Evolutionary conservation across 2,113 vertebrate genomes (phyloP).

Genomic region (Etia nguti): DNA sequence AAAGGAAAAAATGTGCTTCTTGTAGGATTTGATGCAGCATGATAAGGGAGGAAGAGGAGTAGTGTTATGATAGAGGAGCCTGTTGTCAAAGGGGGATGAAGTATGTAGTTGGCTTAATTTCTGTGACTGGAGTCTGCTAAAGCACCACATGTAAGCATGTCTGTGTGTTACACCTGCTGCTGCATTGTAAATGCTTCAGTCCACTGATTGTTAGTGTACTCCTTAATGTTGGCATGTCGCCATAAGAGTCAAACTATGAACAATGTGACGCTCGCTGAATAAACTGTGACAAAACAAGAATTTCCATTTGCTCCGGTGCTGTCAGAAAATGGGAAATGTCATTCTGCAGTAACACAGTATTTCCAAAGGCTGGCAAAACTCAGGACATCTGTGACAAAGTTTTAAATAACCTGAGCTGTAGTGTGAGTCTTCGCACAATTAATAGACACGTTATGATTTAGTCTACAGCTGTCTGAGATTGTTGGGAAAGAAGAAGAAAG

Average conservation of each 20-base stretch:
- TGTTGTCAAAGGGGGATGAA: not conserved
- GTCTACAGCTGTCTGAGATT: constrained; percentile 12
- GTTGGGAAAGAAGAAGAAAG: constrained; percentile 31
- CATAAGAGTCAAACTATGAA: not conserved
- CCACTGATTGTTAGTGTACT: not conserved
- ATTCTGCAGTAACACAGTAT: not conserved
- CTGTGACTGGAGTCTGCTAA: not conserved
- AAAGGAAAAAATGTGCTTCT: not conserved
- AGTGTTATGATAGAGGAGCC: not conserved
- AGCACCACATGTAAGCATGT: not conserved
- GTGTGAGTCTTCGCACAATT: not conserved
- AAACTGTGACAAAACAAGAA: not conserved
- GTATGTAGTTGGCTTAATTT: not conserved
- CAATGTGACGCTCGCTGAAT: not conserved
- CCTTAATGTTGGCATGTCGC: not conserved
- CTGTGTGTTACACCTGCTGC: not conserved
- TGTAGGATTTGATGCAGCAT: not conserved
- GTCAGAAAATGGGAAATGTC: constrained; percentile 10
- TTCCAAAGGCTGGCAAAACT: not conserved
- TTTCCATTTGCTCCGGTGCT: not conserved
- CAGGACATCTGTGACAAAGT: not conserved
- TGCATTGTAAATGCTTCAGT: not conserved
- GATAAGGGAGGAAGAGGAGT: not conserved
- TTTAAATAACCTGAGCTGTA: not conserved
- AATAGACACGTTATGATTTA: not conserved